These are phyloP conservation scores for Sebastes hubbsi DNA, from an alignment of 2,797 vertebrate species.

Conservation along the genomic window DNA sequence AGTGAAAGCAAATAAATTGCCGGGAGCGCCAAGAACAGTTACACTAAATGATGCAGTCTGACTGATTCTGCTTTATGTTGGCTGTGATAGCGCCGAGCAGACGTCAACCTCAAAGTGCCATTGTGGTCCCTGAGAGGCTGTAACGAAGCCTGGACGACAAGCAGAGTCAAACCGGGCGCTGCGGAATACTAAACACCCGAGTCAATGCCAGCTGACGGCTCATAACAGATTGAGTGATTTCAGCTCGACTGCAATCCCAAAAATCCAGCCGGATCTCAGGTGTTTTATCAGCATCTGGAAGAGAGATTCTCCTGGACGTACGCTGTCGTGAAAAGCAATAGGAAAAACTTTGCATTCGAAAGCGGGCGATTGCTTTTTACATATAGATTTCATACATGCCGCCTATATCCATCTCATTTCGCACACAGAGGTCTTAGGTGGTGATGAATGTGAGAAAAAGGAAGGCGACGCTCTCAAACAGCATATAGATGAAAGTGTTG, in stretches of 20 bases:
- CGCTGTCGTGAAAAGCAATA: neutral
- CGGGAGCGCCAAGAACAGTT: neutral
- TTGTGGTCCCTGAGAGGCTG: conserved; percentile 26
- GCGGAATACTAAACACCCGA: conserved; percentile 41
- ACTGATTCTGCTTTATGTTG: conserved; percentile 5
- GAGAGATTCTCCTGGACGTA: neutral
- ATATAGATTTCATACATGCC: conserved; percentile 4
- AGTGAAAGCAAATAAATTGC: conserved; percentile 9
- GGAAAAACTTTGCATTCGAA: conserved; percentile 18
- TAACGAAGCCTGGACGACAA: conserved; percentile 12
- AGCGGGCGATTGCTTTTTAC: conserved; percentile 17
- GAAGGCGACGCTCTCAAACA: neutral
- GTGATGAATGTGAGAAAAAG: neutral
- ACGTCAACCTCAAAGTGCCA: conserved; percentile 15
- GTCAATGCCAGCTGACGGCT: conserved; percentile 27
- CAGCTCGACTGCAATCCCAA: conserved; percentile 12
- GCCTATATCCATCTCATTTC: conserved; percentile 11
- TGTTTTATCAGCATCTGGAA: conserved; percentile 36
- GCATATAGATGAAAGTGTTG: conserved; percentile 11
- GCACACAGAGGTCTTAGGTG: neutral
- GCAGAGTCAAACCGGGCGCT: neutral
- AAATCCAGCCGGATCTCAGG: conserved; percentile 27
- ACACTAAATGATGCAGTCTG: neutral
- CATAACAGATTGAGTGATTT: conserved; percentile 43
- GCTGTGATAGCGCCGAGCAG: conserved; percentile 2